A percentile compares a stretch with the other conserved stretches of the same genome.
Evolutionary conservation across 2,888 invertebrate genomes (phyloP).

Genomic region (Rambutsinella grinnellia): DNA sequence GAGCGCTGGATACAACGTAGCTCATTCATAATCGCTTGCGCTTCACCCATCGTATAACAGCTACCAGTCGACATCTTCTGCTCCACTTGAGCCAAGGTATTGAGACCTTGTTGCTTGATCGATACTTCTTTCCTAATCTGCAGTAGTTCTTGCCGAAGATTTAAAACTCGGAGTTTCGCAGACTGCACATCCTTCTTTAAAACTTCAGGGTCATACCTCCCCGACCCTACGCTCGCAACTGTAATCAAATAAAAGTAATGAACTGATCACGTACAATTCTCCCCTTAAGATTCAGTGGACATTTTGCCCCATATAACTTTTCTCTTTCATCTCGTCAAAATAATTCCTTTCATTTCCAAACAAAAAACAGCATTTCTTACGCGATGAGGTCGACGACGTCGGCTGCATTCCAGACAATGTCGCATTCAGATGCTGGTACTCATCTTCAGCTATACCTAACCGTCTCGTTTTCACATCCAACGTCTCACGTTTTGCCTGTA

Average conservation of each 20-base stretch:
- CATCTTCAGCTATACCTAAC: slow-evolving; percentile 92
- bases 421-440: slow-evolving; percentile 93
- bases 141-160: slow-evolving; percentile 89
- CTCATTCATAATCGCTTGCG: slow-evolving; percentile 95
- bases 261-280: too few relatives aligned
- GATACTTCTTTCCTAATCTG: slow-evolving; percentile 93
- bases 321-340: neutral
- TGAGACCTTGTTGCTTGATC: slow-evolving; percentile 91
- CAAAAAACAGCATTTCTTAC: slow-evolving; percentile 59
- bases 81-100: slow-evolving; percentile 90
- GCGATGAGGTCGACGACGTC: slow-evolving; percentile 65
- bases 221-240: slow-evolving; percentile 87
- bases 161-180: slow-evolving; percentile 89
- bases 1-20: slow-evolving; percentile 93
- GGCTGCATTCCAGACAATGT: slow-evolving; percentile 73
- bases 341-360: neutral
- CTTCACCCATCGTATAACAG: slow-evolving; percentile 93
- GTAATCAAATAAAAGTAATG: slow-evolving; percentile 65
- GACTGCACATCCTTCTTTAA: slow-evolving; percentile 91
- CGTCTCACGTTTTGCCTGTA: slow-evolving; percentile 95
- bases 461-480: slow-evolving; percentile 96
- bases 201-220: slow-evolving; percentile 94
- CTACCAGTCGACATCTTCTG: slow-evolving; percentile 88
- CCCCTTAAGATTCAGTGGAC: too few relatives aligned
- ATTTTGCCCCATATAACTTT: too few relatives aligned